Percentiles rank a stretch among this genome's conserved stretches.
These are phyloP conservation scores for Plecotus auritus DNA, from an alignment of 2,113 vertebrate genomes.

Conservation along the genomic window DNA sequence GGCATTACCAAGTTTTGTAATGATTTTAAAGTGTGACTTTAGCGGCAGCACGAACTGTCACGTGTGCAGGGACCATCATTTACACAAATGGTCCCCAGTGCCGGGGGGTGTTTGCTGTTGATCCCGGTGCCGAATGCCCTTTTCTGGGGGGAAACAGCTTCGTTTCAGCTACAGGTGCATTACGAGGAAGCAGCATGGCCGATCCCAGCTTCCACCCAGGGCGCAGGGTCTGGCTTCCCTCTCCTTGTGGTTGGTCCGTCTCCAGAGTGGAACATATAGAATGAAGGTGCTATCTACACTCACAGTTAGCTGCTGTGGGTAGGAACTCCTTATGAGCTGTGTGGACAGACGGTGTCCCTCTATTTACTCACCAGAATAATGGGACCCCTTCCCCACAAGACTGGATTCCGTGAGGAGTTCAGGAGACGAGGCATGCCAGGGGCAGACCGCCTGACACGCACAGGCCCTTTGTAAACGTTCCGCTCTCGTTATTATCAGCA, in stretches of 20 bases:
- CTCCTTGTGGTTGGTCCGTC: background rate
- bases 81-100: background rate
- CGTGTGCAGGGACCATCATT: background rate
- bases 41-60: background rate
- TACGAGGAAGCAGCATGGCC: background rate
- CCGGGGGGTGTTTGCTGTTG: background rate
- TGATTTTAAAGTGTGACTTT: background rate
- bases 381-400: background rate
- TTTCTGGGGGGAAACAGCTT: background rate
- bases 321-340: background rate
- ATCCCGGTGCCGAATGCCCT: background rate
- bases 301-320: background rate
- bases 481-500: background rate
- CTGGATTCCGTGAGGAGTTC: background rate
- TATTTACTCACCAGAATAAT: background rate
- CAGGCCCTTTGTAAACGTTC: background rate
- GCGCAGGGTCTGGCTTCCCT: background rate
- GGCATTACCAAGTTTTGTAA: background rate
- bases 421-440: background rate
- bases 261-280: background rate
- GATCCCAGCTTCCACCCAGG: background rate
- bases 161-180: background rate
- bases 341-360: background rate
- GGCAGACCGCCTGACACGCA: no score
- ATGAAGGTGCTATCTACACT: background rate